Evolutionary conservation across 2,113 vertebrate species (phyloP).

Genomic region (Genyomyrus donnyi): DNA sequence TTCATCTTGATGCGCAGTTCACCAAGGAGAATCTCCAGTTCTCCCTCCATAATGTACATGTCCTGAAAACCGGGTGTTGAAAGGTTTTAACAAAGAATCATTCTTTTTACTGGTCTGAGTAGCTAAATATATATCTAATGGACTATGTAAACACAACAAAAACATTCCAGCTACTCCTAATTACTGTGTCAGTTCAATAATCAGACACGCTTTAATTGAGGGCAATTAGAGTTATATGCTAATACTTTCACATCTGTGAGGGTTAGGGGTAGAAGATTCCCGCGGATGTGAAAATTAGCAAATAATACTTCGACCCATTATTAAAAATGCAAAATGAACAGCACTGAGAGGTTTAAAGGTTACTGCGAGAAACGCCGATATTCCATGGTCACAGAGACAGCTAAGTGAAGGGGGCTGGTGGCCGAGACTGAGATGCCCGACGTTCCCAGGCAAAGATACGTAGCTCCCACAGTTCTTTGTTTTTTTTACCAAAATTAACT

Average conservation of each 20-base stretch:
- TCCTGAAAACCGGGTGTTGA: conserved; percentile 62
- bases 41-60: conserved; percentile 85
- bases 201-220: not conserved
- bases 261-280: not conserved
- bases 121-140: not conserved
- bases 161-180: not conserved
- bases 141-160: not conserved
- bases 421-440: not conserved
- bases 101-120: not conserved
- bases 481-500: not conserved
- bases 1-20: conserved; percentile 94
- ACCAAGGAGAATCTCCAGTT: conserved; percentile 82
- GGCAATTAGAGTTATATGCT: not conserved
- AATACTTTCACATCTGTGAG: not conserved
- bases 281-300: not conserved
- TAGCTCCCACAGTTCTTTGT: not conserved
- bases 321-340: not conserved
- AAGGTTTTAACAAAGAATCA: not conserved
- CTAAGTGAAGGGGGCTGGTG: not conserved
- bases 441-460: not conserved
- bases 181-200: not conserved
- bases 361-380: not conserved
- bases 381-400: not conserved
- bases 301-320: not conserved
- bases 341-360: not conserved